These are phyloP conservation scores for Botia almorhae DNA, from an alignment of 2,797 vertebrate species.

Conservation along the genomic window DNA sequence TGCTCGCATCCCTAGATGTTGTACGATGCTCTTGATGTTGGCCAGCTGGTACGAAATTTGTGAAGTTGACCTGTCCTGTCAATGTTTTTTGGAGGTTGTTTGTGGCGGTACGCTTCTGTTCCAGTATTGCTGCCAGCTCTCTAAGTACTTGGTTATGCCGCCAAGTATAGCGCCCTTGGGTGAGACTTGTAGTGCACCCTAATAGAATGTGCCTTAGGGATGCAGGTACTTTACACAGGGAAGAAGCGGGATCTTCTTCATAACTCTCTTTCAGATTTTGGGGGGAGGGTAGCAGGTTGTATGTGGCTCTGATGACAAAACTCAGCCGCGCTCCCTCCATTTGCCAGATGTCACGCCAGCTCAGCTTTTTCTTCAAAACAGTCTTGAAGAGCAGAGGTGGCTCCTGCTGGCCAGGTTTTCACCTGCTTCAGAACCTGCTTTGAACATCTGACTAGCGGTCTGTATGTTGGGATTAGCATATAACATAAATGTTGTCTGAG, in stretches of 20 bases:
- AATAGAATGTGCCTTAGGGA: not conserved
- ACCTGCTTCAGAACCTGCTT: too few relatives aligned
- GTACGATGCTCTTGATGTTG: too few relatives aligned
- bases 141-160: constrained; percentile 60
- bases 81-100: constrained; percentile 41
- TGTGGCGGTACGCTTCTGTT: constrained; percentile 52
- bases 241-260: not conserved
- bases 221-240: not conserved
- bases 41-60: too few relatives aligned
- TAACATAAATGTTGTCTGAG: too few relatives aligned
- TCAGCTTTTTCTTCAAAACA: too few relatives aligned
- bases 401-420: too few relatives aligned
- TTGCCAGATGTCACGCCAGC: too few relatives aligned
- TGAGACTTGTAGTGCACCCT: constrained; percentile 56
- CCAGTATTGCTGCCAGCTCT: constrained; percentile 50
- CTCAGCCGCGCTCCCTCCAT: not conserved
- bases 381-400: too few relatives aligned
- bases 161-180: constrained; percentile 47
- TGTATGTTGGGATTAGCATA: too few relatives aligned
- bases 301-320: constrained; percentile 9
- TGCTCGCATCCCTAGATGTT: too few relatives aligned
- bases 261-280: not conserved
- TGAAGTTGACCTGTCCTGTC: too few relatives aligned
- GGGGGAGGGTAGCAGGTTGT: not conserved
- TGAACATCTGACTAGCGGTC: too few relatives aligned